A percentile compares a stretch with the other conserved stretches of the same genome.
Conservation (phyloP, 30 jellyfish, hydroid and myxozoan species). For the Chironex yamaguchii region DNA sequence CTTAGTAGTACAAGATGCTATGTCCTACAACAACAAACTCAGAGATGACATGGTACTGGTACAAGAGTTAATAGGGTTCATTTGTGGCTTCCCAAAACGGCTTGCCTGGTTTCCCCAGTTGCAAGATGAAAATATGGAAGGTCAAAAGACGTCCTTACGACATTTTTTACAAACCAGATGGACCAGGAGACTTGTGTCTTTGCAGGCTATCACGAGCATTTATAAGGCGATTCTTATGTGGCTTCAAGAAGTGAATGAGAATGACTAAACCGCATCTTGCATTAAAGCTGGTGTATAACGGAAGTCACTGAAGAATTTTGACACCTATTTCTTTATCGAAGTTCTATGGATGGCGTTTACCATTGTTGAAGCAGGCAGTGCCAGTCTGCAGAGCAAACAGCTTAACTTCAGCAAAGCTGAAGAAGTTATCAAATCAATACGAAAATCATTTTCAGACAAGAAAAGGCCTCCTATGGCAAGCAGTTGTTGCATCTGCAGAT, state of each 20-base stretch:
- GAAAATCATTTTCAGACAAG: conserved; percentile 29
- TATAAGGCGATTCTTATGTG: conserved; percentile 22
- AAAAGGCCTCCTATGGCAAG: too few relatives aligned
- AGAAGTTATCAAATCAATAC: neutral
- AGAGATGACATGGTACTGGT: conserved; percentile 47
- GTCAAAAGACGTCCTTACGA: conserved; percentile 54
- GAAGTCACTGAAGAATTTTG: conserved; percentile 54
- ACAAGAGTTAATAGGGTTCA: conserved; percentile 62
- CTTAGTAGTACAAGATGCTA: conserved; percentile 64
- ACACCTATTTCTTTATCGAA: conserved; percentile 30
- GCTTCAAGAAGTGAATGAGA: conserved; percentile 59
- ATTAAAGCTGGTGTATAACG: conserved; percentile 62
- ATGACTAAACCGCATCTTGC: conserved; percentile 42
- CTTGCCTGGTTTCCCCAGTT: conserved; percentile 40
- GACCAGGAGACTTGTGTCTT: conserved; percentile 61
- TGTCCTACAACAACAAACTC: conserved; percentile 58
- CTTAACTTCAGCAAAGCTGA: conserved; percentile 35
- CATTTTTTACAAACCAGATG: conserved; percentile 43
- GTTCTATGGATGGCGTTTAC: conserved; percentile 50
- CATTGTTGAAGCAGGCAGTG: conserved; percentile 66
- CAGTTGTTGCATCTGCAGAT: conserved; percentile 1
- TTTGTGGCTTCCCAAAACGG: conserved; percentile 64
- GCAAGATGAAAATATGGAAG: conserved; percentile 39
- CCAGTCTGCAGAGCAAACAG: conserved; percentile 51
- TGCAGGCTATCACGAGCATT: conserved; percentile 58